Evolutionary conservation across 2,797 vertebrate genomes (phyloP), one percentile per base, ranked within the genome.

Genomic region (Valencia hispanica): DNA sequence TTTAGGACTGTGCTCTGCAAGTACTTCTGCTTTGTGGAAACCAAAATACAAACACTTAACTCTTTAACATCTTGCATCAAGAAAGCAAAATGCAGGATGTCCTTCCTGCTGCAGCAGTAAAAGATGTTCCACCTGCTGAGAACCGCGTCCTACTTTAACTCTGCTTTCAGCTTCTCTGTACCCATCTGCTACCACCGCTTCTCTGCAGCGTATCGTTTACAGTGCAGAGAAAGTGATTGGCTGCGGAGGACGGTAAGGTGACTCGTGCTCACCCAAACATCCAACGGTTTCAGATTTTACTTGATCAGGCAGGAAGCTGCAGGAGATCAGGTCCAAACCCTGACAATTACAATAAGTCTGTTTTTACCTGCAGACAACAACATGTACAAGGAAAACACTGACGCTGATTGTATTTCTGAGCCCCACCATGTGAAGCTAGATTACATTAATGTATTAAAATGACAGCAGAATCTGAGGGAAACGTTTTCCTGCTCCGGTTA

Each of bases 81-180:
- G 17, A 72, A 72, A 59, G 36, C 51, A 39, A 11, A 32, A 27
- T 43, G 55, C 53, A 45, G 53, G 71, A 45, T 22, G 71, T 59
- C 2, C 41, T 73, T 45, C 71, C 55, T 47, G 71, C 53, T 25
- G 55, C 10, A 59, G 27, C 39, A 73, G 11, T 43, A 32, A 45
- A 59, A 59, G 8, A 22, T 22, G 0, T 32, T 32, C 25, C n/a
- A 43, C 53, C n/a, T 59, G 25, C 51, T 27, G 30, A 27, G 53
- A 45, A 20, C 10, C 3, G 14, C 45, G 53, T 32, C 55, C 53
- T 73, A 45, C 18, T 45, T 39, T 68, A 15, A 0, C 65, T 68
- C 65, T 68, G 39, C 25, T n/a, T 12, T 27, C 70, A 39, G 36
- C 15, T 45, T n/a, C n/a, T 30, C 53, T 41, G 25, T 70, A 47